Base-by-base conservation (phyloP, 2,113 vertebrate species). In the Catagonus wagneri region DNA sequence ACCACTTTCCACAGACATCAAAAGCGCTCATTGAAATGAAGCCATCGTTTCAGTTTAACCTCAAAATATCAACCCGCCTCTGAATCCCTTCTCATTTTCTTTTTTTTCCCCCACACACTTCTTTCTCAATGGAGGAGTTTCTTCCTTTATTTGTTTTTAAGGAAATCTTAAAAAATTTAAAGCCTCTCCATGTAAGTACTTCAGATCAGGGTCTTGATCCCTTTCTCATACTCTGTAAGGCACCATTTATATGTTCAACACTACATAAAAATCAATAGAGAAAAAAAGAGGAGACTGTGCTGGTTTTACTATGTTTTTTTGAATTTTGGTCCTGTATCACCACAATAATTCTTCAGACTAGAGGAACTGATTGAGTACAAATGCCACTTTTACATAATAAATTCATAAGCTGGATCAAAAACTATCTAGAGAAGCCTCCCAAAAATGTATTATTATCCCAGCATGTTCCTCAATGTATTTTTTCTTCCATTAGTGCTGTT, bases 61-160 rank as follows among this genome's bases (percentile, higher is more conserved):
- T 98, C 98, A 98, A 98, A 98, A 97, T 20, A 92, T 98, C 98
- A 98, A 97, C 95, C 87, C 80, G 90, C 87, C 72, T 97, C 86
- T 83, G 74, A 91, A 83, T 94, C 92, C 11, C 75, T 61, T 86
- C 54, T 72, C 54, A 52, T 75, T 93, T 80, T 63, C 32, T 36
- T 52, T 90, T 36, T 66, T 85, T 94, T 4, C 4, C 60, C 29
- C 90, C 17, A 71, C 54, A 90, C 15, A 91, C 32, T n/a, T 3
- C 15, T 61, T 97, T 96, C 44, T 89, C 78, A 97, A 54, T 34
- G 52, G 97, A 97, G 36, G 3, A 39, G 86, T 96, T 91, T 0
- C 17, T 93, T 95, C 91, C 52, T 34, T 72, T 79, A 81, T 65
- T 63, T 1, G 87, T 39, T 58, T 79, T 87, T 69, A 25, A 54